Percentiles rank a stretch among this genome's conserved stretches.
These are phyloP conservation scores for Sesamia nonagrioides DNA, from an alignment of 1,140 invertebrate genomes.

Conservation along the genomic window DNA sequence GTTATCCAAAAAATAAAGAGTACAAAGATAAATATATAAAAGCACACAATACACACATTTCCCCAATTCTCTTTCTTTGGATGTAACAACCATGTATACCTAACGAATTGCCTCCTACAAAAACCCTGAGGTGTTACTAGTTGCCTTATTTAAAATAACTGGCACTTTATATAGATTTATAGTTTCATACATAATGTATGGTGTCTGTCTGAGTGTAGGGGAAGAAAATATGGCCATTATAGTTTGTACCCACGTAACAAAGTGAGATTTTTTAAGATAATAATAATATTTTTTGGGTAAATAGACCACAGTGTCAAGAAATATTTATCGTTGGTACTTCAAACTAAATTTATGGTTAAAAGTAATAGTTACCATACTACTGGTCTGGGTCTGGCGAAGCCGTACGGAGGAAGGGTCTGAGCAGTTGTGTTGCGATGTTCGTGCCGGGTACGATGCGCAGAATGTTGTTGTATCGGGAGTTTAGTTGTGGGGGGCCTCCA, in stretches of 20 bases:
- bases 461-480: too few relatives aligned
- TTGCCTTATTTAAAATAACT: conserved; percentile 40
- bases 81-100: background rate
- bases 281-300: conserved; percentile 18
- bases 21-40: too few relatives aligned
- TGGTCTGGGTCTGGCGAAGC: too few relatives aligned
- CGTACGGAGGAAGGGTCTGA: too few relatives aligned
- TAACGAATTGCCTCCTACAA: background rate
- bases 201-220: conserved; percentile 6
- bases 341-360: conserved; percentile 15
- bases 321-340: background rate
- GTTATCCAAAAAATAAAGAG: too few relatives aligned
- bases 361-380: too few relatives aligned
- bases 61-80: background rate
- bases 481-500: too few relatives aligned
- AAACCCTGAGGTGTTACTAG: conserved; percentile 22
- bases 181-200: conserved; percentile 43
- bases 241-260: conserved; percentile 22
- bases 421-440: too few relatives aligned
- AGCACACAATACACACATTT: background rate
- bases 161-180: conserved; percentile 47
- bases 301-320: background rate
- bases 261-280: background rate
- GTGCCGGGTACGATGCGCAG: too few relatives aligned
- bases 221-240: conserved; percentile 35